A percentile compares a stretch with the other conserved stretches of the same genome.
These are phyloP conservation scores for Opisthocomus hoazin DNA, from an alignment of 2,113 vertebrate species.

Conservation along the genomic window DNA sequence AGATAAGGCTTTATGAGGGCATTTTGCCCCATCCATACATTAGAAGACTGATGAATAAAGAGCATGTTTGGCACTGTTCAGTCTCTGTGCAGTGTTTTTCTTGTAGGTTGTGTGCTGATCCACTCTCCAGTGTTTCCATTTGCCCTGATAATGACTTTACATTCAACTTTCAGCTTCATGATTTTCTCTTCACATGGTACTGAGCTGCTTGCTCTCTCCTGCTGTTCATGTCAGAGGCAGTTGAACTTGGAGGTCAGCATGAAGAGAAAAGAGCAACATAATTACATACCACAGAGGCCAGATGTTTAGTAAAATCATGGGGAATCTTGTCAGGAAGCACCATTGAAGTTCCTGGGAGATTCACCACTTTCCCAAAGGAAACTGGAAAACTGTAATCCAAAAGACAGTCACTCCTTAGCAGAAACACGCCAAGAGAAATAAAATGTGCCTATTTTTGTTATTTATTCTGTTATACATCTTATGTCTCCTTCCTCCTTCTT, in stretches of 20 bases:
- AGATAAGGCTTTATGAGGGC: neutral
- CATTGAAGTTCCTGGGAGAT: neutral
- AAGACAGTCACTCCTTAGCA: neutral
- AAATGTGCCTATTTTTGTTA: neutral
- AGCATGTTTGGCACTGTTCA: neutral
- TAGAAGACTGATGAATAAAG: neutral
- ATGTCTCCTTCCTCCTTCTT: neutral
- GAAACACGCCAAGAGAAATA: neutral
- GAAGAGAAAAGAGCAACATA: constrained; percentile 45
- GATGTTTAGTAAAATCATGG: constrained; percentile 28
- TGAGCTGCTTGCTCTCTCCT: constrained; percentile 43
- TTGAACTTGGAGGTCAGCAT: constrained; percentile 30
- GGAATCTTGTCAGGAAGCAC: neutral
- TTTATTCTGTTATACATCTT: neutral
- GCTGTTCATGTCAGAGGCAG: constrained; percentile 30
- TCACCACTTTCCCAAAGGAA: neutral
- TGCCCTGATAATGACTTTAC: constrained; percentile 25
- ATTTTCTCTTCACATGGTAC: constrained; percentile 28
- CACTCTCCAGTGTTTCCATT: neutral
- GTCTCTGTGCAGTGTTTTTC: neutral
- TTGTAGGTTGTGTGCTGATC: neutral
- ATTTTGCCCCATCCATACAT: neutral
- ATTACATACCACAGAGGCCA: constrained; percentile 6
- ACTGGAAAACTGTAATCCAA: neutral
- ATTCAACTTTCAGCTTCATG: constrained; percentile 34